phyloP scores from a whole-genome alignment of 1,140 invertebrate genomes.

The Dysdera silvatica region DNA sequence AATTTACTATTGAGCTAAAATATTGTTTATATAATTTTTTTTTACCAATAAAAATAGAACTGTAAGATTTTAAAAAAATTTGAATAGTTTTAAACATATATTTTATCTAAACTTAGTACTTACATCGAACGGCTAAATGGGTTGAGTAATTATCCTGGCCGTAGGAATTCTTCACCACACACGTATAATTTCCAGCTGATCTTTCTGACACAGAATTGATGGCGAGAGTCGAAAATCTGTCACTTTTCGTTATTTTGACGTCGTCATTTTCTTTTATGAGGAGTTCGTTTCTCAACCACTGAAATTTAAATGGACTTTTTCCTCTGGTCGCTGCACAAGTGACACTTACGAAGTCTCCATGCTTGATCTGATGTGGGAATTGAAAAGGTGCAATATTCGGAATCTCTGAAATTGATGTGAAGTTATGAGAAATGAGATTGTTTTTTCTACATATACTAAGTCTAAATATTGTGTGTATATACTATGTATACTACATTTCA shows the following conservation, averaged over 20 bases:
- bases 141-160: constrained; percentile 31
- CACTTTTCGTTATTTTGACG: not conserved
- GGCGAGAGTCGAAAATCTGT: not conserved
- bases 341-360: not conserved
- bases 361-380: constrained; percentile 7
- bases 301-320: not conserved
- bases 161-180: constrained; percentile 31
- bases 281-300: constrained; percentile 1
- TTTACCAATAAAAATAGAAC: not conserved
- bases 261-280: not conserved
- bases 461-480: not conserved
- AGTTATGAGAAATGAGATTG: not conserved
- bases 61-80: not conserved
- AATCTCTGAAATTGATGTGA: constrained; percentile 2
- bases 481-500: not conserved
- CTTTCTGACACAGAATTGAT: not conserved
- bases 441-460: not conserved
- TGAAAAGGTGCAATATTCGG: constrained; percentile 14
- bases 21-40: too few relatives aligned
- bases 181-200: constrained; percentile 34
- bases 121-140: constrained; percentile 20
- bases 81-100: not conserved
- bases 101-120: not conserved
- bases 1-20: too few relatives aligned
- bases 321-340: not conserved